Evolutionary conservation across 2,113 vertebrate genomes (phyloP).

Genomic region (Clarias batrachus): DNA sequence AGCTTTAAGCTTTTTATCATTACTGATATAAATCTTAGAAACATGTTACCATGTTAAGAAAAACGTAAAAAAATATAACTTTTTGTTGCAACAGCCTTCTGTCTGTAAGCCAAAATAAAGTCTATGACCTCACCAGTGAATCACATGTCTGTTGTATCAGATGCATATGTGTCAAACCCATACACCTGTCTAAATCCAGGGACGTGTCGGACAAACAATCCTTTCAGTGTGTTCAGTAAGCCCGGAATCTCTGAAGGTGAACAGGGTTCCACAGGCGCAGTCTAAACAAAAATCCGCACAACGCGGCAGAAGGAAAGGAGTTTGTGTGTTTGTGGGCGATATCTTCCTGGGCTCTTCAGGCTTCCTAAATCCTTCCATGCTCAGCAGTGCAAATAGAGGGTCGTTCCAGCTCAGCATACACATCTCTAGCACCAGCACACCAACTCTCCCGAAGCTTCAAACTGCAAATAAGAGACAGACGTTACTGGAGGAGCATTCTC

Average conservation of each 20-base stretch:
- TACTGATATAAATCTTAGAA: background rate
- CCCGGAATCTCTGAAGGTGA: background rate
- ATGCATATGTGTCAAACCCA: background rate
- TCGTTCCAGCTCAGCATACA: slow-evolving; percentile 34
- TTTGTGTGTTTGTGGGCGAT: background rate
- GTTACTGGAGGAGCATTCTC: background rate
- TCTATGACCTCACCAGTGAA: background rate
- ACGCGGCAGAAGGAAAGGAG: background rate
- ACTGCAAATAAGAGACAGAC: slow-evolving; percentile 5
- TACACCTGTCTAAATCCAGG: background rate
- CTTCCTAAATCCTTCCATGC: slow-evolving; percentile 16
- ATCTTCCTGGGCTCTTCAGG: slow-evolving; percentile 11
- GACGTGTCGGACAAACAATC: background rate
- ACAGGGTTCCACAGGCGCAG: background rate
- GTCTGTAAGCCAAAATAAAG: background rate
- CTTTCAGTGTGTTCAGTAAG: background rate
- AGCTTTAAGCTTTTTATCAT: background rate
- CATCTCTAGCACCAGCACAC: background rate
- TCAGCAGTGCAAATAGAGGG: slow-evolving; percentile 22
- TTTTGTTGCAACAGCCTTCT: background rate
- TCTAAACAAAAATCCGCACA: background rate
- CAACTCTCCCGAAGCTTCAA: background rate
- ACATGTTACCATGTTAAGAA: slow-evolving; percentile 2
- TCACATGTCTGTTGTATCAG: background rate
- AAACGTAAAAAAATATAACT: background rate